Base-by-base conservation (phyloP, 2,888 invertebrate species). In the Ormyrus nitidulus region DNA sequence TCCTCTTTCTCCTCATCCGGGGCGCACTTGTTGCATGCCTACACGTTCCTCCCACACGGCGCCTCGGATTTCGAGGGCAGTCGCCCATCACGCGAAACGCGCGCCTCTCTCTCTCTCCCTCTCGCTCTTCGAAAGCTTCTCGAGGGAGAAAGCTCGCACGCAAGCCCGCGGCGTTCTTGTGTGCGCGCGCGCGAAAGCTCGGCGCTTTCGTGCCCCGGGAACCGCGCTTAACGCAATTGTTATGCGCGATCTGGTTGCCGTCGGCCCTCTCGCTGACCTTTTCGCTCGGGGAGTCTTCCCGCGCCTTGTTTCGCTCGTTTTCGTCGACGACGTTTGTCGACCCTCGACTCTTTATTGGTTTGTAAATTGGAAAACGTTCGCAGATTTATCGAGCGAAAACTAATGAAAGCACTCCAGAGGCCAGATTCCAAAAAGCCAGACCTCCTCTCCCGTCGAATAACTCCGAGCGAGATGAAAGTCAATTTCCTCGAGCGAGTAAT, bases 11-110 rank as follows among this genome's bases (percentile, higher is more conserved):
- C 74, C 49, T 58, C 19, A n/a, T 62, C 44, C 44, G 44, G 13
- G 51, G 53, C 61, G 59, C 70, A 77, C 77, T 77, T 77, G 77
- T 77, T 77, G 77, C 75, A 48, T 56, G 56, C n/a, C 46, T 53
- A 11, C 10, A 59, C 56, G 11, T 44, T 19, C 19, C 68, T 68
- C 53, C 53, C 53, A 19, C 51, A 34, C 48, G 8, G 11, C 9
- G 44, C 2, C 70, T 64, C 70, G 59, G 66, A 73, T 78, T 68
- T 61, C 68, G 68, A 66, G 62, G 68, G 64, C 56, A 44, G 11
- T 13, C 4, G 56, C 69, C 56, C 68, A 56, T 74, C 69, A 76
- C 62, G 62, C 54, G 51, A 76, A 62, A 54, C 13, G 5, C 62
- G 58, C 59, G 34, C 34, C 34, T 34, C 34, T 34, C 34, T 4